These are phyloP conservation scores for Orchesella cincta DNA, from an alignment of 1,140 invertebrate species.

Conservation along the genomic window DNA sequence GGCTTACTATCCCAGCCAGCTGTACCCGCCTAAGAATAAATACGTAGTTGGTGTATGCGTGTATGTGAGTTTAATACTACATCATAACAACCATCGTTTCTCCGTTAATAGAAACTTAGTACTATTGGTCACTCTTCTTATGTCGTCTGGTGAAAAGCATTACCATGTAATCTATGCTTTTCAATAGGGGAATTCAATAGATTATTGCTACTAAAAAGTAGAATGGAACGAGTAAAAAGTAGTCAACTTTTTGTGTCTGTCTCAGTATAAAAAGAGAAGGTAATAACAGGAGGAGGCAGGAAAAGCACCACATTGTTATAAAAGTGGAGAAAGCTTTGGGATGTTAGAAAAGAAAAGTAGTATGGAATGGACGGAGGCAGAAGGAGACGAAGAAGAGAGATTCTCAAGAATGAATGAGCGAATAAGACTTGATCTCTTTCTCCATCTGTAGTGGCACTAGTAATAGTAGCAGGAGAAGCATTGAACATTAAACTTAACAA, in stretches of 20 bases:
- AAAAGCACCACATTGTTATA: neutral
- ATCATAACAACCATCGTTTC: neutral
- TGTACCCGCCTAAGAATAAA: no score
- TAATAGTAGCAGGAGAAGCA: neutral
- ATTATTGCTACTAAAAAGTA: conserved; percentile 14
- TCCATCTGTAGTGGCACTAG: neutral
- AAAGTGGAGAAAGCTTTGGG: neutral
- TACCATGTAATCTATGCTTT: conserved; percentile 19
- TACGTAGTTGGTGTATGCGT: neutral
- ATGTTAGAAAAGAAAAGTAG: neutral
- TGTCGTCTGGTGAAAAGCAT: conserved; percentile 9
- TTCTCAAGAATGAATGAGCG: neutral
- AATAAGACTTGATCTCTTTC: conserved; percentile 4
- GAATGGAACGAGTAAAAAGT: conserved; percentile 15
- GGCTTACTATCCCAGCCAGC: no score
- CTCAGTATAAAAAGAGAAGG: neutral
- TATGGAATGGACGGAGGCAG: neutral
- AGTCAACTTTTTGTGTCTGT: neutral
- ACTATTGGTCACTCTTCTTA: neutral
- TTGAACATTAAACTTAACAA: conserved; percentile 13
- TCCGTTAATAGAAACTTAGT: conserved; percentile 12
- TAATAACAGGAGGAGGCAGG: neutral
- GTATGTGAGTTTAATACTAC: neutral
- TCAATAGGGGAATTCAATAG: conserved; percentile 18
- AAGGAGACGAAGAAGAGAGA: neutral